Base-by-base conservation (phyloP, 1,140 invertebrate species). In the Melitaea cinxia region DNA sequence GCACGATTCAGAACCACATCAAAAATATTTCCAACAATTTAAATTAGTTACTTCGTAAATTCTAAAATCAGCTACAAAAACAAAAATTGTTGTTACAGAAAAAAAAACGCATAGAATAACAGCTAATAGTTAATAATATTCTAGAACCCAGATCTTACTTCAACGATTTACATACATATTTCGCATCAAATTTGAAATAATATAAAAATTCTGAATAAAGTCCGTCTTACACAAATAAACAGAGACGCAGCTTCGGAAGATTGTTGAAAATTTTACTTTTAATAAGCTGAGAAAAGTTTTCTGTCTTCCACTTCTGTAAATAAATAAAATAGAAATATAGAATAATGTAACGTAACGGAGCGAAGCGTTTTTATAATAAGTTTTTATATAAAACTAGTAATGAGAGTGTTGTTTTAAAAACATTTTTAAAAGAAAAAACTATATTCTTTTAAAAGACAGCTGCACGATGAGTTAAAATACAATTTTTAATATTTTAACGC, bases 121-220 rank as follows among this genome's bases (percentile, higher is more conserved):
- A n/a, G n/a, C n/a, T n/a, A n/a, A n/a, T n/a, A n/a, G n/a, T n/a
- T n/a, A n/a, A n/a, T n/a, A n/a, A n/a, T n/a, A n/a, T n/a, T n/a
- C n/a, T n/a, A n/a, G n/a, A 9, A 4, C 4, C 37, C 17, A 17
- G 37, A 17, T 17, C 1, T 17, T 17, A 0, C 37, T 42, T 15
- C 1, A 42, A 42, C 37, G 2, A 42, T 17, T 17, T 42, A 17
- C 17, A 42, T 4, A 42, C 37, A 42, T 15, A 42, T 6, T 42
- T 14, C 37, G 17, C 3, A 42, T 17, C 37, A 42, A 42, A 42
- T 15, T 42, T 6, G 10, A 42, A 42, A 42, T 42, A 42, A 42
- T 15, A 42, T 42, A 42, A 17, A 42, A 42, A 42, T 42, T 42
- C 37, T 42, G 37, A 42, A 42, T 42, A 42, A n/a, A 17, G 5